Percentiles rank a stretch among this genome's conserved stretches.
These are phyloP conservation scores for Tragelaphus scriptus DNA, from an alignment of 2,113 vertebrate species.

Conservation along the genomic window DNA sequence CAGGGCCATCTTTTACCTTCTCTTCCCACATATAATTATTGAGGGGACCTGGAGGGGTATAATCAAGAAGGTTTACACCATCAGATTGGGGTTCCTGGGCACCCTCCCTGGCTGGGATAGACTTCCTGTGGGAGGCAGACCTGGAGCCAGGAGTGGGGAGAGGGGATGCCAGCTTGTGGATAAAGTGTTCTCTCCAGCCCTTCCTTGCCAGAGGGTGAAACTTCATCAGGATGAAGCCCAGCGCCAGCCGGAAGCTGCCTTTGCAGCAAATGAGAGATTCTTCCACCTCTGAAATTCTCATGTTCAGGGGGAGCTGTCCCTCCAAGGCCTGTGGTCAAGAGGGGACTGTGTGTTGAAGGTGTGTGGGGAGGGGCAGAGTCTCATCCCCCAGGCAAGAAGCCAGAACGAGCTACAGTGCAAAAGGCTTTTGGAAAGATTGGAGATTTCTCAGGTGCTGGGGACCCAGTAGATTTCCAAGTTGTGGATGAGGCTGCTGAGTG, in stretches of 20 bases:
- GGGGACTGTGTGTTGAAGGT: neutral
- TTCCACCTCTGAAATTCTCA: neutral
- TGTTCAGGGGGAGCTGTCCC: neutral
- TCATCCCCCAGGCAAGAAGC: neutral
- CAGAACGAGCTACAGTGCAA: neutral
- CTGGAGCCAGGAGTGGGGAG: neutral
- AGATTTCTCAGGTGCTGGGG: neutral
- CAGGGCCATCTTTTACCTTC: neutral
- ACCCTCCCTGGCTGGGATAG: neutral
- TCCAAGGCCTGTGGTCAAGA: neutral
- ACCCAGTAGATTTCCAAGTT: accelerated
- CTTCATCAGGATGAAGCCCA: neutral
- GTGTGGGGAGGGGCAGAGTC: neutral
- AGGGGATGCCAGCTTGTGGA: neutral
- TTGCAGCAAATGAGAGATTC: neutral
- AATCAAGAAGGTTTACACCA: neutral
- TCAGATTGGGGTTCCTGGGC: neutral
- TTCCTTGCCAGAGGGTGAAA: neutral
- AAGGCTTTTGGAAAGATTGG: neutral
- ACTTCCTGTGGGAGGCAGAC: neutral
- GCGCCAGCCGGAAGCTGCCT: accelerated
- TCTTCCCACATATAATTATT: neutral
- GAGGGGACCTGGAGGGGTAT: too few relatives aligned
- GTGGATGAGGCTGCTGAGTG: neutral
- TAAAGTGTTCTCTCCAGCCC: neutral